A percentile compares a stretch with the other conserved stretches of the same genome.
These are phyloP conservation scores for Palaemon carinicauda DNA, from an alignment of 1,140 invertebrate species.

Conservation along the genomic window DNA sequence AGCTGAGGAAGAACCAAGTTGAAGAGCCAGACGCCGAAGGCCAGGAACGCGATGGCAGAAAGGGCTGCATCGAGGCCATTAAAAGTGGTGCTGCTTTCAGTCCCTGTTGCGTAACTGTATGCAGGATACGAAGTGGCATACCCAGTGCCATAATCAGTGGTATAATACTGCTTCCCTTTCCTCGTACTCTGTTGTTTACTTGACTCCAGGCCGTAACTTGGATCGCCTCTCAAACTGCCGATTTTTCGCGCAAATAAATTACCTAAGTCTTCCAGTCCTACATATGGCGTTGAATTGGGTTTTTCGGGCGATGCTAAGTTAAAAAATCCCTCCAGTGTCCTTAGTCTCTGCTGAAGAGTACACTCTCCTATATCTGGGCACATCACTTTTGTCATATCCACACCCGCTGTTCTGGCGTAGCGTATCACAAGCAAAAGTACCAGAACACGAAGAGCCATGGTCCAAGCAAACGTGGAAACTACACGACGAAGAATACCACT, in stretches of 20 bases:
- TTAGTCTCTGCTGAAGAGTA: background rate
- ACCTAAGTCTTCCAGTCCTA: background rate
- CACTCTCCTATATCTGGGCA: background rate
- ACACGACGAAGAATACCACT: too few species aligned
- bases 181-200: background rate
- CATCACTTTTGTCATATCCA: too few species aligned
- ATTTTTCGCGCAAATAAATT: background rate
- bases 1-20: conserved; percentile 32
- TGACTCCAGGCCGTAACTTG: background rate
- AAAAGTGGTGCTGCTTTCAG: background rate
- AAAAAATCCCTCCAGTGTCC: background rate
- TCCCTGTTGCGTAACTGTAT: background rate
- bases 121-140: background rate
- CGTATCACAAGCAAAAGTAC: too few species aligned
- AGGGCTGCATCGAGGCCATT: conserved; percentile 30
- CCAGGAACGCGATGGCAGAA: conserved; percentile 33
- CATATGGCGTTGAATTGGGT: too few species aligned
- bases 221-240: background rate
- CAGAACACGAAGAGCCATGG: too few species aligned
- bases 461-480: too few species aligned
- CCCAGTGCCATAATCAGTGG: background rate
- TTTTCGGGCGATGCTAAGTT: background rate
- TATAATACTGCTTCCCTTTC: background rate
- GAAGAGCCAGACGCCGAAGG: conserved; percentile 38
- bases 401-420: too few species aligned